Evolutionary conservation across 2,797 vertebrate species (phyloP), one percentile per base, ranked within the genome.

Genomic region (Microctenopoma stevenorrisi): DNA sequence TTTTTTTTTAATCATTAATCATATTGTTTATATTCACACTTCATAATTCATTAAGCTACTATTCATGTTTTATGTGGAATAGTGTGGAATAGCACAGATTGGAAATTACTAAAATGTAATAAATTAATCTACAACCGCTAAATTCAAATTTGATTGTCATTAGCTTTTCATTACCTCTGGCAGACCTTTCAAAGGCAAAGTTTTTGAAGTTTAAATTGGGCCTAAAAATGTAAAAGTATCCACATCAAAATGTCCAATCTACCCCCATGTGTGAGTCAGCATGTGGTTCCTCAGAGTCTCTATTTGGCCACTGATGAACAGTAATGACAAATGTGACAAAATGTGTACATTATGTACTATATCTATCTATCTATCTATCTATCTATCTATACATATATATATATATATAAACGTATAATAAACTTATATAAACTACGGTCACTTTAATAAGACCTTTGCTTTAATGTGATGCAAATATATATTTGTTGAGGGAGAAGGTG

Each of bases 161-260:
- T 48, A 13, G n/a, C 22, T 22, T 22, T 22, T 22, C 22, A 22
- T 22, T 22, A 22, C 22, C 22, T 22, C 22, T 22, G 22, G 22
- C 22, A 22, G 22, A 22, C 22, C 22, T 22, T 22, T 22, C 22
- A 22, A 22, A 22, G 22, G 22, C 22, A 22, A 22, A 22, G 22
- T 64, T 26, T 69, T 55, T 54, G 28, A 47, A 38, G 38, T 42
- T 42, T 42, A 42, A 42, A 13, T 4, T 43, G 42, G 42, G 42
- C 16, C 12, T 15, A 15, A 43, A 42, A 73, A n/a, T 2, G 35
- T 42, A 50, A 68, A 12, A 60, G 50, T 51, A 33, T 25, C 12
- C n/a, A 59, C n/a, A 57, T 60, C 1, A 38, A 72, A 78, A 78
- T 71, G 69, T 62, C 64, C 70, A 15, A 67, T 65, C 48, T 44